A percentile compares a stretch with the other conserved stretches of the same genome.
Conservation (phyloP, 2,888 invertebrate species). For the Mythimna loreyi region DNA sequence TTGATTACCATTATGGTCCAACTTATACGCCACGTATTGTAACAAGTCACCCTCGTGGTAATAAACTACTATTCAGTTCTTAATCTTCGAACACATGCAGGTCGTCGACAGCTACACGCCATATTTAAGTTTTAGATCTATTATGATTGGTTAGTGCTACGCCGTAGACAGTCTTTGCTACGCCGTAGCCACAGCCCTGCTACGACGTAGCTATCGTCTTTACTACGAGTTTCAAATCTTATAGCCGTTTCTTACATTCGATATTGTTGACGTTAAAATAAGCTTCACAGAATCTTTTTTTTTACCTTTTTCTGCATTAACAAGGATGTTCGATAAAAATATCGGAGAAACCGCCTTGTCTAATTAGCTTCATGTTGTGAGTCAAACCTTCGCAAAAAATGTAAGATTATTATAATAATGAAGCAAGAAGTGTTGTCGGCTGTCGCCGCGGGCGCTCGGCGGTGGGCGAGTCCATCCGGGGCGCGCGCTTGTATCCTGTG, state of each 20-base stretch:
- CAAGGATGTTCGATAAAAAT: not conserved
- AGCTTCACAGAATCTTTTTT: not conserved
- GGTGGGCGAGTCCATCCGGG: not conserved
- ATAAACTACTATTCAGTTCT: not conserved
- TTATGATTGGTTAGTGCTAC: not conserved
- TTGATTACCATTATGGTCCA: no score
- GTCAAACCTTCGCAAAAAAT: slow-evolving; percentile 5
- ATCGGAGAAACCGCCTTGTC: not conserved
- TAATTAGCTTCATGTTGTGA: slow-evolving; percentile 1
- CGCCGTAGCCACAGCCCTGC: not conserved
- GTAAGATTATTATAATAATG: slow-evolving; percentile 3
- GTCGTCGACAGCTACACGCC: slow-evolving; percentile 6
- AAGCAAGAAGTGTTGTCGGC: not conserved
- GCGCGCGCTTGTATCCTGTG: not conserved
- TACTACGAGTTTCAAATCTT: not conserved
- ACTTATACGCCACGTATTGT: no score
- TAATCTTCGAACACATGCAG: slow-evolving; percentile 21
- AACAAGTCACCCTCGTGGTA: not conserved
- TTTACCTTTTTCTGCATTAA: not conserved
- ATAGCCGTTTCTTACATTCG: not conserved
- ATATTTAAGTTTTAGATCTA: not conserved
- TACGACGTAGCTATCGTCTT: not conserved
- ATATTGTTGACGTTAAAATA: not conserved
- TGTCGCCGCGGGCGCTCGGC: not conserved
- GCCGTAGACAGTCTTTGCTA: not conserved